These are phyloP conservation scores for Tachycineta bicolor DNA, from an alignment of 2,113 vertebrate genomes.

Conservation along the genomic window DNA sequence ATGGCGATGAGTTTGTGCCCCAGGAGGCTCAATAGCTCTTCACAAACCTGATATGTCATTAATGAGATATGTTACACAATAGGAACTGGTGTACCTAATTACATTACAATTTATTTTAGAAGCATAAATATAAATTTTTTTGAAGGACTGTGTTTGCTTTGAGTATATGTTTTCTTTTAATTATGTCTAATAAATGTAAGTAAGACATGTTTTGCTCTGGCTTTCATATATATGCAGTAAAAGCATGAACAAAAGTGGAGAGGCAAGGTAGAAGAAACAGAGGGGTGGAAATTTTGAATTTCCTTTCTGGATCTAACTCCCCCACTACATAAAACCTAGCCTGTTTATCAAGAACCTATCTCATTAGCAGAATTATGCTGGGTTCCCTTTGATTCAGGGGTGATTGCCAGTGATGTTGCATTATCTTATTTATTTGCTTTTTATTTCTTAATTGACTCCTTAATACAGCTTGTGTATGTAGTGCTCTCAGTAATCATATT, in stretches of 20 bases:
- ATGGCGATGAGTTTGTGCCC: neutral
- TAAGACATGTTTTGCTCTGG: neutral
- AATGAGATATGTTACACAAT: neutral
- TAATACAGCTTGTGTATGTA: neutral
- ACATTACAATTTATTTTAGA: neutral
- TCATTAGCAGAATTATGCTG: neutral
- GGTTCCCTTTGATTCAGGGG: neutral
- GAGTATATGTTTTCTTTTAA: neutral
- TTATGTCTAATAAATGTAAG: neutral
- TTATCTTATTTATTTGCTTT: neutral
- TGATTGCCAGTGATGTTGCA: neutral
- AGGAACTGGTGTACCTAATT: neutral
- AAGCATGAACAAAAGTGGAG: neutral
- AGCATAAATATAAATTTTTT: neutral
- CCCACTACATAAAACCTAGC: neutral
- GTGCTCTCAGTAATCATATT: neutral
- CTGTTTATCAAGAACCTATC: neutral
- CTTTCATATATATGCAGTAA: neutral
- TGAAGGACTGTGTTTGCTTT: neutral
- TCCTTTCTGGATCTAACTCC: neutral
- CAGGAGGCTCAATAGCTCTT: neutral
- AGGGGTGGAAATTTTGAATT: neutral
- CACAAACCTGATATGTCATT: neutral
- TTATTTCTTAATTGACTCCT: neutral
- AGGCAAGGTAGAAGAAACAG: neutral